Base-by-base conservation (phyloP, 1,140 invertebrate genomes). In the Heliconius melpomene region DNA sequence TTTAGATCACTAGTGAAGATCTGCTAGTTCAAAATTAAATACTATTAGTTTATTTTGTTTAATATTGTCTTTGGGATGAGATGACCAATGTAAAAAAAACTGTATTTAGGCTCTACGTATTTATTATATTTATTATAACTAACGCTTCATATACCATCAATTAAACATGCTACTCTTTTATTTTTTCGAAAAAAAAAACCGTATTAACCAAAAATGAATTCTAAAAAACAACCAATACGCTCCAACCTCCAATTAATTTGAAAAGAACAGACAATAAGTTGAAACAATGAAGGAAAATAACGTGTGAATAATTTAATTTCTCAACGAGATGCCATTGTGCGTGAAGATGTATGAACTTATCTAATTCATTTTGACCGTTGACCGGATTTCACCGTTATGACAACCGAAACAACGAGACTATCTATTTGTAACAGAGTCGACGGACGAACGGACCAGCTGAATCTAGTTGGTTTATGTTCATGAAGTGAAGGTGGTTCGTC, bases 301-400 rank as follows among this genome's bases (percentile, higher is more conserved):
- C 81, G 78, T 79, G 78, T 40, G 81, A 82, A 79, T 79, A 73
- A 72, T 79, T 77, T 77, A 82, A 82, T 79, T 79, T 77, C 81
- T 77, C 81, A 82, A 71, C 75, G 79, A 57, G 66, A 66, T 57
- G 16, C 78, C 78, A 82, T 82, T 82, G 81, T 82, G 75, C 54
- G 57, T 77, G 78, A 73, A 75, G 75, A 77, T 66, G 74, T 82
- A 73, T 79, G 77, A 54, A 71, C 72, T 79, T 79, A 72, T 82
- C 72, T 72, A 36, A 79, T 79, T 79, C 79, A 79, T 77, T 66
- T 79, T 82, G 81, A 82, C 71, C 78, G 72, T 77, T 74, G 75
- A 79, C 81, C 78, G 75, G 75, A n/a, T 36, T 71, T 74, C 74
- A 82, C 78, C 72, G 81, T 82, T 82, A 82, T 26, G 77, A 79